Evolutionary conservation across 2,797 vertebrate species (phyloP), one percentile per base, ranked within the genome.

Genomic region (Peromyscus melanophrys): DNA sequence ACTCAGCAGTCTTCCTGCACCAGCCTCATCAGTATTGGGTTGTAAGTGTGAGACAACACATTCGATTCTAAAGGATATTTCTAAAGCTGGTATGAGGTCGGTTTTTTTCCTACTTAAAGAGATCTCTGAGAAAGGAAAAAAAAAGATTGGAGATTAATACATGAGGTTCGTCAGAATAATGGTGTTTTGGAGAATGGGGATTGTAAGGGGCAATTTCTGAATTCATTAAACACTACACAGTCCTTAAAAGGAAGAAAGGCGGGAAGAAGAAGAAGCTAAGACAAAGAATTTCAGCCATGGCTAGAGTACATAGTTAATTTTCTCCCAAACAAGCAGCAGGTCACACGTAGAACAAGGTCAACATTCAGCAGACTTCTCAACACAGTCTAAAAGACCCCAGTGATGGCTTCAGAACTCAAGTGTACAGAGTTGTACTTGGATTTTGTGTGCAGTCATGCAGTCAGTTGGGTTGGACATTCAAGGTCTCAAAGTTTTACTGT

Each of bases 51-150:
- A 73, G 49, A 37, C 25, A 57, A 16, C n/a, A n/a, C 34, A 5
- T 34, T n/a, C 34, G 17, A 11, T 57, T 73, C 49, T 77, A 93
- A 92, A 91, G 14, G 59, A 96, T 16, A 91, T 76, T 94, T 85
- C 49, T 93, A 80, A 91, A 78, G 21, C 40, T 4, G 75, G 13
- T 8, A 71, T 81, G 17, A 88, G 80, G 34, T 43, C 52, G 40
- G 14, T 80, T 81, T 37, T 95, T 95, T 82, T 71, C 43, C 80
- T 59, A 55, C 55, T 71, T 93, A 29, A 95, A 27, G 59, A 88
- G 43, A 61, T 84, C 52, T 92, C 61, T 80, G 57, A 96, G 83
- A 92, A 90, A n/a, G n/a, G 21, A 71, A 8, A 29, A 17, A 46
- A 75, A 87, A 96, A 40, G 3, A 46, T 78, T 29, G 46, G 67